Conservation (phyloP, 2,797 vertebrate species). For the Hylomyscus alleni region DNA sequence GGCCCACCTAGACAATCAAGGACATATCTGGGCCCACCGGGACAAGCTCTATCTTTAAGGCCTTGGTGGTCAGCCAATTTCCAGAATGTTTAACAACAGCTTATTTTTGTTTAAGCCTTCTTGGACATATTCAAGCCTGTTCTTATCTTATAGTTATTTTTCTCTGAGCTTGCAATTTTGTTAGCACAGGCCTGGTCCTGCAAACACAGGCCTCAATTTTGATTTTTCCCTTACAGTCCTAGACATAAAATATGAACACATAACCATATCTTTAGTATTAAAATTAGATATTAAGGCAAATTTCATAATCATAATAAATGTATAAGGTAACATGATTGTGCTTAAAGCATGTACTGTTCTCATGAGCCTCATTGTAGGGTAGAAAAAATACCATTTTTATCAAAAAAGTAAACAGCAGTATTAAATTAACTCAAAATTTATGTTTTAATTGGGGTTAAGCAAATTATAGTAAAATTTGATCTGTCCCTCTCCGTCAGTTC, state of each 20-base stretch:
- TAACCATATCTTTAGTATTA: not conserved
- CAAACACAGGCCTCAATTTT: too few relatives aligned
- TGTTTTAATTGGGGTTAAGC: not conserved
- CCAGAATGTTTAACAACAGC: too few relatives aligned
- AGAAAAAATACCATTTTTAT: constrained; percentile 61
- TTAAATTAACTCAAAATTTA: constrained; percentile 40
- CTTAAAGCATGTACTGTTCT: constrained; percentile 66
- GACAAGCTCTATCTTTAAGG: too few relatives aligned
- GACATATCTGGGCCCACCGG: too few relatives aligned
- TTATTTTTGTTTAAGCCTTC: too few relatives aligned
- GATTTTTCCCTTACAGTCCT: too few relatives aligned
- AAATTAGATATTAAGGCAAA: constrained; percentile 40
- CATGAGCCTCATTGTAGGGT: not conserved
- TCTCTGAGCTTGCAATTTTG: too few relatives aligned
- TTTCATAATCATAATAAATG: constrained; percentile 56
- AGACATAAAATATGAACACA: constrained; percentile 53
- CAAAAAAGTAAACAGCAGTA: constrained; percentile 39
- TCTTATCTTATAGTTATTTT: too few relatives aligned
- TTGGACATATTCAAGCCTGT: too few relatives aligned
- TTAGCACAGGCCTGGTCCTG: too few relatives aligned
- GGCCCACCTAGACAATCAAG: too few relatives aligned
- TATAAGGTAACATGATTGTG: constrained; percentile 28
- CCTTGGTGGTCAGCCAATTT: too few relatives aligned
- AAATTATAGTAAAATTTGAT: not conserved
- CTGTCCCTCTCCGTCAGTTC: constrained; percentile 28